Evolutionary conservation across 2,113 vertebrate species (phyloP).

Genomic region (Brachyhypopomus occidentalis): DNA sequence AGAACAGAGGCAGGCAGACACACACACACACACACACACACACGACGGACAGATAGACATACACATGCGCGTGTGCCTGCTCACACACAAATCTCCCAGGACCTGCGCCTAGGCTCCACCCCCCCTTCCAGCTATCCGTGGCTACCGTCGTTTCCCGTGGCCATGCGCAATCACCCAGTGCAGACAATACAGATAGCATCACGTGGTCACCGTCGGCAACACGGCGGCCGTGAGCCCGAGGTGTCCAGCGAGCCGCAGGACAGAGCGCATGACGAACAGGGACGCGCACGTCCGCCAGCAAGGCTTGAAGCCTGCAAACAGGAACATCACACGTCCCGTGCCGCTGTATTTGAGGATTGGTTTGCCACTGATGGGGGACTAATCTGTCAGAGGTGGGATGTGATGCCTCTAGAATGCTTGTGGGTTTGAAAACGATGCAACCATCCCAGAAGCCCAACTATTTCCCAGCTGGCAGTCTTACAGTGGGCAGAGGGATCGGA

Average conservation of each 20-base stretch:
- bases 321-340: not conserved
- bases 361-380: not conserved
- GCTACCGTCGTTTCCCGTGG: not conserved
- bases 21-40: slow-evolving; percentile 27
- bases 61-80: slow-evolving; percentile 7
- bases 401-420: not conserved
- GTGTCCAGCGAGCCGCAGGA: too few relatives aligned
- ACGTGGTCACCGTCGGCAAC: too few relatives aligned
- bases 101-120: not conserved
- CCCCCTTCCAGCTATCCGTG: not conserved
- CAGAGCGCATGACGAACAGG: not conserved
- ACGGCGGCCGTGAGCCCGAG: too few relatives aligned
- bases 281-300: not conserved
- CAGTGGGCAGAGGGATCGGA: not conserved
- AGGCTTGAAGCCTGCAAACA: too few relatives aligned
- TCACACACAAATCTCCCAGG: not conserved
- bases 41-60: slow-evolving; percentile 35
- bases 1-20: slow-evolving; percentile 65
- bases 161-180: not conserved
- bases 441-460: not conserved
- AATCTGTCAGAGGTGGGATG: not conserved
- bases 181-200: not conserved
- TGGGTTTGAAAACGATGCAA: not conserved
- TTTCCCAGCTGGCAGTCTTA: not conserved
- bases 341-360: not conserved